Percentiles rank a stretch among this genome's conserved stretches.
These are phyloP conservation scores for Lasius platythorax DNA, from an alignment of 2,888 invertebrate species.

Conservation along the genomic window DNA sequence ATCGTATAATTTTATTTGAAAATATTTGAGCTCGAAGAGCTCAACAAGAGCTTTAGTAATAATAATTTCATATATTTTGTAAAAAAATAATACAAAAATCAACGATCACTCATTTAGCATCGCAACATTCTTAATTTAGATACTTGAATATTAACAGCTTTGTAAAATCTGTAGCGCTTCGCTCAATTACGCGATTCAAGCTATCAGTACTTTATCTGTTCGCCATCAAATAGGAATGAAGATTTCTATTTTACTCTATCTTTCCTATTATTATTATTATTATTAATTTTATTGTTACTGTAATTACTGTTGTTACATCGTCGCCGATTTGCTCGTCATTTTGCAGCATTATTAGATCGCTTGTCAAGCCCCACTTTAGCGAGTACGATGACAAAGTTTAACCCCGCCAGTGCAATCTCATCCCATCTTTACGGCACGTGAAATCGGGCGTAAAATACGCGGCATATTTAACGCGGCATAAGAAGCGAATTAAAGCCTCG, in stretches of 20 bases:
- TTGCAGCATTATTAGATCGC: not conserved
- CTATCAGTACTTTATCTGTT: not conserved
- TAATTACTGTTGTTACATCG: not conserved
- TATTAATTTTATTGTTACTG: conserved; percentile 15
- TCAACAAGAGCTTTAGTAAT: not conserved
- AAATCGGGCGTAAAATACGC: conserved; percentile 69
- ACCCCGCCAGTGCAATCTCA: conserved; percentile 54
- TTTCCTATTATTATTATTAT: conserved; percentile 3
- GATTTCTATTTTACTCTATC: not conserved
- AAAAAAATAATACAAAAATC: not conserved
- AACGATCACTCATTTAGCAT: not conserved
- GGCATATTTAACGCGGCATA: conserved; percentile 69
- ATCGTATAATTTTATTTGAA: not conserved
- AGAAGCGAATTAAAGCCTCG: conserved; percentile 77
- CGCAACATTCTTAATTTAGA: not conserved
- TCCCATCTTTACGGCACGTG: conserved; percentile 57
- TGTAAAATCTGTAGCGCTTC: not conserved
- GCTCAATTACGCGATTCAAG: not conserved
- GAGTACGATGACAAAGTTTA: conserved; percentile 31
- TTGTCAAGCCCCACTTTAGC: conserved; percentile 28
- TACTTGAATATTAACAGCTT: not conserved
- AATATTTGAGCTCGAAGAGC: not conserved
- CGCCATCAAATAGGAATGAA: not conserved
- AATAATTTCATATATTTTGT: no score
- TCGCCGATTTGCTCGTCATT: conserved; percentile 5